Base-by-base conservation (phyloP, 1,140 invertebrate genomes). In the Eriosoma lanigerum region DNA sequence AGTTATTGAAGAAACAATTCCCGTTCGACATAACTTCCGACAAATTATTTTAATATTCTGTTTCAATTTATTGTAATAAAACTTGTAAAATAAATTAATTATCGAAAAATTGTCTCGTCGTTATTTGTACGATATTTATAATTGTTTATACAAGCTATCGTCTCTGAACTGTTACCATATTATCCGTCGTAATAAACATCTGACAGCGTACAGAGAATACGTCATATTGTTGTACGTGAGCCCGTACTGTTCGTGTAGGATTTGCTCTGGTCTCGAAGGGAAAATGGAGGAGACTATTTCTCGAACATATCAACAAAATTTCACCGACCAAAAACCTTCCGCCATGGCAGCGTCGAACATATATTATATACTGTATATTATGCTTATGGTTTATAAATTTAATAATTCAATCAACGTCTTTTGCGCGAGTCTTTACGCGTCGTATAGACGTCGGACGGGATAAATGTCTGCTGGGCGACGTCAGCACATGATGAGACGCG, bases 341-440 rank as follows among this genome's bases (percentile, higher is more conserved):
- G 9, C 21, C 15, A 29, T 60, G n/a, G 15, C 66, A 12, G 3
- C 17, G 0, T 38, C 32, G 32, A 4, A 38, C 8, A n/a, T 38
- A 4, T 38, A 38, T 38, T 38, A 38, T 38, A 38, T 38, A 4
- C 8, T 38, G 8, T 38, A 4, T 4, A 38, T 38, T 38, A 38
- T n/a, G n/a, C n/a, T 38, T 38, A 38, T 38, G 8, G 8, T 4
- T 38, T 38, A 38, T 38, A 38, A 38, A 46, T 50, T 50, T 15
- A 50, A 70, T 50, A 70, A 70, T 70, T 70, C 15, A 26, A 70
- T 70, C 46, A 50, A 19, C 66, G 13, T 24, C 38, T 21, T 46
- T 21, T n/a, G 32, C 38, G 12, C 66, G 46, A 50, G 46, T 70
- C 46, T 70, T 50, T 26, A 70, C 21, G 38, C 13, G 24, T 50